Evolutionary conservation across 37 sponge, comb jelly and placozoan genomes (phyloP).

Genomic region (Halichondria panicea): DNA sequence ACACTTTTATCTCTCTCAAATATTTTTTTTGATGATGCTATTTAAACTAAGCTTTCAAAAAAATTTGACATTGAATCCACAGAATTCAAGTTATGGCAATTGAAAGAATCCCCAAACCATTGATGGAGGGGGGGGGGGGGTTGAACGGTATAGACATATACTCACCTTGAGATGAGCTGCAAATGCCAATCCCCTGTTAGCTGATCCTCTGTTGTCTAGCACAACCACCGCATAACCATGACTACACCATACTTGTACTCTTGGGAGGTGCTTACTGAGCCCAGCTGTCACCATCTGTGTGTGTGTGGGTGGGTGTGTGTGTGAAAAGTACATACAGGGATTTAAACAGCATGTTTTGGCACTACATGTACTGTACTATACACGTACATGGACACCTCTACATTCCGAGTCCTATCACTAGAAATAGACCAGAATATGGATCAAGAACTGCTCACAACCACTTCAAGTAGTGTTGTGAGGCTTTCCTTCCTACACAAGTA

Average conservation of each 20-base stretch:
- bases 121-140: no score
- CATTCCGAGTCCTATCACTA: neutral
- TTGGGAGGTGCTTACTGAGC: constrained; percentile 28
- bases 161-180: constrained; percentile 56
- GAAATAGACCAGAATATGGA: no score
- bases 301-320: neutral
- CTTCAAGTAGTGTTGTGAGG: neutral
- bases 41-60: no score
- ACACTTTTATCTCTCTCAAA: no score
- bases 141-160: neutral
- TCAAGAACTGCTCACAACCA: no score
- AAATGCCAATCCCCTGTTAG: constrained; percentile 68
- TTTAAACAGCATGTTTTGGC: neutral
- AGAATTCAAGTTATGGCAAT: no score
- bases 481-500: neutral
- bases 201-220: constrained; percentile 76
- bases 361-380: neutral
- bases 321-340: neutral
- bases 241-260: constrained; percentile 26
- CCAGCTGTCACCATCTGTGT: constrained; percentile 48
- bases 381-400: neutral
- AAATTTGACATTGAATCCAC: no score
- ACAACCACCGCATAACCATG: constrained; percentile 80
- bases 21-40: no score
- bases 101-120: no score